These are phyloP conservation scores for Psittacula derbiana DNA, from an alignment of 2,797 vertebrate genomes.

Conservation along the genomic window DNA sequence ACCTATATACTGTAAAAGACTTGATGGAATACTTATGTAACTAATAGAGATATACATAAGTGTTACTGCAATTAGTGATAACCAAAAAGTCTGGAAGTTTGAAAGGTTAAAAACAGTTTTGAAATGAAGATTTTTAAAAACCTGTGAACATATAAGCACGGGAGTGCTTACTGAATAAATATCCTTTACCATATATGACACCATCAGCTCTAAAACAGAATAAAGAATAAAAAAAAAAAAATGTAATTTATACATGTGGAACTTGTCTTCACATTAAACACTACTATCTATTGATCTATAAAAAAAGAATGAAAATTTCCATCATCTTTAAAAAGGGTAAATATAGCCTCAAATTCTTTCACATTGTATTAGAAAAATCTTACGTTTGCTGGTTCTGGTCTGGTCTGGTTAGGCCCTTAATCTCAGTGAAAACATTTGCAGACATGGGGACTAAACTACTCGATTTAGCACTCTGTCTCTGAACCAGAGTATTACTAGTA, in stretches of 20 bases:
- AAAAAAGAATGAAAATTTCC: not conserved
- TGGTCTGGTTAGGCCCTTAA: not conserved
- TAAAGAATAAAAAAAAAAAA: not conserved
- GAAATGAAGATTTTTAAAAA: not conserved
- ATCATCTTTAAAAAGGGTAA: not conserved
- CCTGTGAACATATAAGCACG: not conserved
- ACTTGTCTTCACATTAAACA: not conserved
- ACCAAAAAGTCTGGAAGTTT: not conserved
- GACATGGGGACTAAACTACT: not conserved
- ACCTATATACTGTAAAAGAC: not conserved
- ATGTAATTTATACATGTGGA: not conserved
- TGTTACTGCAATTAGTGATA: not conserved
- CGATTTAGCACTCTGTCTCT: not conserved
- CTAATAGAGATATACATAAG: not conserved
- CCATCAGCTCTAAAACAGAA: not conserved
- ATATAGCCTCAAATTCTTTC: not conserved
- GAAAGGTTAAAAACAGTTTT: not conserved
- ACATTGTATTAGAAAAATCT: not conserved
- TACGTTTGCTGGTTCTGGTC: not conserved
- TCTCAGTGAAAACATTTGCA: not conserved
- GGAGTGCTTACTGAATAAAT: not conserved
- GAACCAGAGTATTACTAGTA: not conserved
- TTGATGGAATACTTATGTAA: not conserved
- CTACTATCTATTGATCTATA: not conserved
- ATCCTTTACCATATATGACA: not conserved